A percentile compares a stretch with the other conserved stretches of the same genome.
Conservation (phyloP, 2,797 vertebrate genomes). For the Pseudomugil tenellus region DNA sequence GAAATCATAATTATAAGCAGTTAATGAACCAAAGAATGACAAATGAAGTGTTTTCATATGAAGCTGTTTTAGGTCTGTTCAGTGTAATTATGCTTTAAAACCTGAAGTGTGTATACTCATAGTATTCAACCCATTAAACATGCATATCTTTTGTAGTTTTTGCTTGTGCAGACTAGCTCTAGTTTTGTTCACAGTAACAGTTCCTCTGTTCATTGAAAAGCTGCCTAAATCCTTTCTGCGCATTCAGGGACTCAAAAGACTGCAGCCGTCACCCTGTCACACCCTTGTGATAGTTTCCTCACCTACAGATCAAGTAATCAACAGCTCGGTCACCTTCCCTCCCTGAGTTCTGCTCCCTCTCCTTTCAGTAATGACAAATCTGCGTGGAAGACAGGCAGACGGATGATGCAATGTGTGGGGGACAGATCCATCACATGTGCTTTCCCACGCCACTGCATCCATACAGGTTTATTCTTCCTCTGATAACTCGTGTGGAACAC, state of each 20-base stretch:
- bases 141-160: background rate
- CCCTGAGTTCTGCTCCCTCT: slow-evolving; percentile 2
- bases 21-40: slow-evolving; percentile 11
- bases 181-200: slow-evolving; percentile 1
- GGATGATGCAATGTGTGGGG: slow-evolving; percentile 24
- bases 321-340: slow-evolving; percentile 23
- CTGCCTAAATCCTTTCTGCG: slow-evolving; percentile 30
- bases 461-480: slow-evolving; percentile 25
- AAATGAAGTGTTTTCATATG: background rate
- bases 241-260: slow-evolving; percentile 22
- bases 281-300: slow-evolving; percentile 55
- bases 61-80: background rate
- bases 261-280: slow-evolving; percentile 31
- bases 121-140: background rate
- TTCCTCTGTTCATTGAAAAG: slow-evolving; percentile 26
- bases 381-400: slow-evolving; percentile 40
- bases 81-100: background rate
- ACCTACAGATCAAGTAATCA: slow-evolving; percentile 57
- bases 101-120: background rate
- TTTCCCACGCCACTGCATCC: slow-evolving; percentile 16
- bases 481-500: slow-evolving; percentile 1
- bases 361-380: slow-evolving; percentile 39
- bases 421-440: slow-evolving; percentile 39
- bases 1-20: background rate
- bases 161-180: background rate